Evolutionary conservation across 1,140 invertebrate species (phyloP), one percentile per base, ranked within the genome.

Genomic region (Lepidurus packardi): DNA sequence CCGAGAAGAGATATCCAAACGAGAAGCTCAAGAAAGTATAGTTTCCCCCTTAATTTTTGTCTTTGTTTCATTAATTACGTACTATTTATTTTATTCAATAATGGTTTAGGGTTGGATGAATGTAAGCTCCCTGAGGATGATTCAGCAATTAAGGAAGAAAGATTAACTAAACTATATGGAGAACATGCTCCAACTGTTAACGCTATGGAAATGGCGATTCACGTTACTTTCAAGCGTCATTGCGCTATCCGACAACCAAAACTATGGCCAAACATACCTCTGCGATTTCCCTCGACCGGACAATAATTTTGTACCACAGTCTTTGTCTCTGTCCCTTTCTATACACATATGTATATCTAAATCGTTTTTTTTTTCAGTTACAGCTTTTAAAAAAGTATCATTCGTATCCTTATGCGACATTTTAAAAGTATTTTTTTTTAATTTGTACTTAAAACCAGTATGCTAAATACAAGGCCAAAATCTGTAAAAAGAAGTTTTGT

Each of bases 181-280:
- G 83, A 86, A 34, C 86, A 85, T 16, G 88, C 89, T 82, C 85
- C 89, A n/a, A 90, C 87, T 83, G 91, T 93, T 82, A 87, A 90
- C 80, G 90, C 89, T 3, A 90, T 93, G 88, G 92, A 94, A 86
- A 92, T 90, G 77, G 89, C 90, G 9, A 81, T 92, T 53, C 88
- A 92, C 81, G 86, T 91, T 73, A 88, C 88, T 43, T 90, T 88
- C 83, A 89, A 93, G 80, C 85, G 87, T 81, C 87, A 89, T 78
- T 85, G 87, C 81, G 90, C 92, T 83, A 87, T 87, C 79, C 81
- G 85, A 16, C 90, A 90, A 81, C 89, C 91, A 21, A 84, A 87
- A 74, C 87, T 89, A 77, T 93, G 92, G 92, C 92, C 92, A 0
- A 90, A 90, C 83, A 90, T 93, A 82, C 91, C 92, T 16, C 85